Evolutionary conservation across 1,140 invertebrate species (phyloP).

Genomic region (Diorhabda carinulata): DNA sequence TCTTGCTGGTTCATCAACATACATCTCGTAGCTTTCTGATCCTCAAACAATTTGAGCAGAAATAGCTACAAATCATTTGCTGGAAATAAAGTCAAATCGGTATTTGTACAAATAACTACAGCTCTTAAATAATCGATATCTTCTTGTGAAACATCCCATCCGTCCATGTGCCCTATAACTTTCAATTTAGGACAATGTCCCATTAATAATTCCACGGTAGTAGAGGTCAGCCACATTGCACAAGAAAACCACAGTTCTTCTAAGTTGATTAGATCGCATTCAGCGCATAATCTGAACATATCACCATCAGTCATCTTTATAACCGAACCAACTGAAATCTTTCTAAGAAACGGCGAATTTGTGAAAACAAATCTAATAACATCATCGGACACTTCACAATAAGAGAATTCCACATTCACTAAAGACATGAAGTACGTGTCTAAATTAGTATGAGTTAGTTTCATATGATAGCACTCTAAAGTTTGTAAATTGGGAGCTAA

Average conservation of each 20-base stretch:
- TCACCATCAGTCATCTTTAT: conserved; percentile 60
- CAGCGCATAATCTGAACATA: conserved; percentile 54
- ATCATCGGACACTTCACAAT: conserved; percentile 54
- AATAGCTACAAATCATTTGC: not conserved
- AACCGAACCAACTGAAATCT: conserved; percentile 58
- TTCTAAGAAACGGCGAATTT: conserved; percentile 55
- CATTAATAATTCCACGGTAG: conserved; percentile 59
- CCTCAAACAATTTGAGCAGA: not conserved
- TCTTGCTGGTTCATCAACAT: too few relatives aligned
- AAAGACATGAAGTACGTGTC: conserved; percentile 58
- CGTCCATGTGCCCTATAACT: conserved; percentile 58
- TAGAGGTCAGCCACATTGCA: conserved; percentile 55
- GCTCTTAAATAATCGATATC: conserved; percentile 60
- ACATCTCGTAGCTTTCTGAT: not conserved
- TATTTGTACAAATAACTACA: conserved; percentile 47
- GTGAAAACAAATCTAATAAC: conserved; percentile 58
- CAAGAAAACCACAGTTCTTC: conserved; percentile 63
- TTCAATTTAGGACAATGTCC: conserved; percentile 59
- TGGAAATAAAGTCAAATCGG: conserved; percentile 40
- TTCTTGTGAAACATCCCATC: conserved; percentile 59
- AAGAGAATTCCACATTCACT: conserved; percentile 59
- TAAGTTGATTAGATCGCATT: conserved; percentile 44
- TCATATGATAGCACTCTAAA: conserved; percentile 60
- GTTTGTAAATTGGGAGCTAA: conserved; percentile 50
- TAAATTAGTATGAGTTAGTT: conserved; percentile 54